Percentiles rank a stretch among this genome's conserved stretches.
phyloP scores from a whole-genome alignment of 1,140 invertebrate genomes.

The Dolichoris vasculosae region DNA sequence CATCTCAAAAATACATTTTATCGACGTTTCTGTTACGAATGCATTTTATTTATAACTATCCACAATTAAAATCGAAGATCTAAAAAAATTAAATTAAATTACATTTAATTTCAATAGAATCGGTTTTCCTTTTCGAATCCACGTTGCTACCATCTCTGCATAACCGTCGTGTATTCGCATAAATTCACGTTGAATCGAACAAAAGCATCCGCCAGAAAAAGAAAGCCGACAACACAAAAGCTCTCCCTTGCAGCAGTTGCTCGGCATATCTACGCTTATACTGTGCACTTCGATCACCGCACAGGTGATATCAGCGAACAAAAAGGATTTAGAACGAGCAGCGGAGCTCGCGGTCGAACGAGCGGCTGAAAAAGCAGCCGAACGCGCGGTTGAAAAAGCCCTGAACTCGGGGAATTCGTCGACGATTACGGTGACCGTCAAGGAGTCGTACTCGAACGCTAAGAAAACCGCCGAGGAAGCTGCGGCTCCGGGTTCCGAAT shows the following conservation, averaged over 20 bases:
- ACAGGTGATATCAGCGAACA: conserved; percentile 50
- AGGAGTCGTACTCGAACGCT: conserved; percentile 65
- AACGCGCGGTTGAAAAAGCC: conserved; percentile 69
- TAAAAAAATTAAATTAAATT: too few species aligned
- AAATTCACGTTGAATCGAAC: not conserved
- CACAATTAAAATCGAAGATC: too few species aligned
- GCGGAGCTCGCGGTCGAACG: conserved; percentile 70
- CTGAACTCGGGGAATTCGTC: conserved; percentile 66
- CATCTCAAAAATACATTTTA: too few species aligned
- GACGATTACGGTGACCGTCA: conserved; percentile 66
- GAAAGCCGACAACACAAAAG: not conserved
- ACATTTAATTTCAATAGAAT: too few species aligned
- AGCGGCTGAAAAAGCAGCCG: conserved; percentile 69
- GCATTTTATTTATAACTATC: too few species aligned
- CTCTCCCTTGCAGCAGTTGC: conserved; percentile 11
- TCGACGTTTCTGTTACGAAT: too few species aligned
- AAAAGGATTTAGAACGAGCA: conserved; percentile 68
- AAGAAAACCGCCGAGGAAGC: conserved; percentile 62
- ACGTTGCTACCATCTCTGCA: not conserved
- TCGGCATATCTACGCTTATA: not conserved
- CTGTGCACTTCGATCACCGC: not conserved
- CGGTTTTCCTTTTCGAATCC: too few species aligned
- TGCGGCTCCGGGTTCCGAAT: conserved; percentile 58
- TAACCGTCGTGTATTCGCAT: not conserved
- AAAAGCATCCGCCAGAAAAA: not conserved